Evolutionary conservation across 2,888 invertebrate genomes (phyloP).

Genomic region (Drosophila limbata): DNA sequence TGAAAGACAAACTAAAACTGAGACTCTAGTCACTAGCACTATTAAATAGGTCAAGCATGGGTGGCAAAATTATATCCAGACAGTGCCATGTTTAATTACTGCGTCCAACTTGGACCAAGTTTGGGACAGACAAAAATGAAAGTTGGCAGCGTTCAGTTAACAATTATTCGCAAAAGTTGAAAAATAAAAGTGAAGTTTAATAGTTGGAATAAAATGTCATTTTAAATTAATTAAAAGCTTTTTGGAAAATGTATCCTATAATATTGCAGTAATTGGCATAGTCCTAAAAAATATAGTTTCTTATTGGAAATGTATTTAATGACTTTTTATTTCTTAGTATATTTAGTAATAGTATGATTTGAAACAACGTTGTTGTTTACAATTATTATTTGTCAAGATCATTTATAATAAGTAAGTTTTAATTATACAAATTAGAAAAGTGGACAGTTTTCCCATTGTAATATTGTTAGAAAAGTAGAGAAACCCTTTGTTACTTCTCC

Average conservation of each 20-base stretch:
- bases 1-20: slow-evolving; percentile 25
- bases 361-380: no score
- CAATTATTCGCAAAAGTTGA: not conserved
- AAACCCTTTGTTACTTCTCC: not conserved
- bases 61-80: slow-evolving; percentile 53
- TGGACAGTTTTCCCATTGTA: no score
- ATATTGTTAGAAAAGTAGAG: no score
- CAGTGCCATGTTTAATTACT: slow-evolving; percentile 62
- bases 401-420: no score
- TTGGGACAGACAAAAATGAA: slow-evolving; percentile 8
- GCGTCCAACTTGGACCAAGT: slow-evolving; percentile 20
- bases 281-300: no score
- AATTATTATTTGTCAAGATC: no score
- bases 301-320: no score
- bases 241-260: not conserved
- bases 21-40: slow-evolving; percentile 22
- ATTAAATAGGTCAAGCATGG: slow-evolving; percentile 55
- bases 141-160: not conserved
- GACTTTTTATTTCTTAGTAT: no score
- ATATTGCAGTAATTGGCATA: not conserved
- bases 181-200: not conserved
- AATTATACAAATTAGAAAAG: no score
- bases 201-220: not conserved
- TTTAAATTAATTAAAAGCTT: not conserved
- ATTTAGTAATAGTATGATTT: no score